Evolutionary conservation across 1,140 invertebrate genomes (phyloP), one percentile per base, ranked within the genome.

Genomic region (Melitaea cinxia): DNA sequence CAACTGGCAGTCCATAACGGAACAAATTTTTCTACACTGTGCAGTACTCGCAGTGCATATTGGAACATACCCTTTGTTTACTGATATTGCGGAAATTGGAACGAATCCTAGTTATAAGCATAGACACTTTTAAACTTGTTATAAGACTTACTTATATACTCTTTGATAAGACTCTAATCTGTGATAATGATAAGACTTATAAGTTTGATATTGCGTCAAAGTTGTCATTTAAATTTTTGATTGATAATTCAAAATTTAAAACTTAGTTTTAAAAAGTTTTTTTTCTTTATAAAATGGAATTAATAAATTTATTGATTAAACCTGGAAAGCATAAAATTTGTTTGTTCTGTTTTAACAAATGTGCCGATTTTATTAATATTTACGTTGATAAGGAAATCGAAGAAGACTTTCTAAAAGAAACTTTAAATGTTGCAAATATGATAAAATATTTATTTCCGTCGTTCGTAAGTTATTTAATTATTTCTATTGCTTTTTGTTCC

Each of bases 331-430:
- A 64, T 45, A n/a, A n/a, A 42, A 42, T 50, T 15, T 83, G 78
- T 56, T 78, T 83, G 53, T 58, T 83, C 5, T 83, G 80, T 63
- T 79, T 72, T 39, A 74, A 78, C 57, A 26, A 61, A 63, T 15
- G 45, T 26, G 60, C 45, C 2, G 60, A 68, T 9, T 39, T 53
- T 9, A 15, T 55, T 1, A 61, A 65, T 68, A 68, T 78, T 24
- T 42, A 61, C 61, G 49, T 60, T 15, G 53, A 69, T 21, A 23
- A 79, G 37, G 56, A 77, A 55, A 72, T 81, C 59, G 54, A 63
- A 21, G 53, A 45, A 19, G 63, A 75, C 42, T 50, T 54, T 53
- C 53, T 60, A 9, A 68, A 47, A 19, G 60, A 53, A 10, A 68
- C 6, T 26, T 60, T 65, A 42, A 69, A 45, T 21, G 53, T 80